These are phyloP conservation scores for Xiphorhynchus erythropygius DNA, from an alignment of 2,797 vertebrate species.

Conservation along the genomic window DNA sequence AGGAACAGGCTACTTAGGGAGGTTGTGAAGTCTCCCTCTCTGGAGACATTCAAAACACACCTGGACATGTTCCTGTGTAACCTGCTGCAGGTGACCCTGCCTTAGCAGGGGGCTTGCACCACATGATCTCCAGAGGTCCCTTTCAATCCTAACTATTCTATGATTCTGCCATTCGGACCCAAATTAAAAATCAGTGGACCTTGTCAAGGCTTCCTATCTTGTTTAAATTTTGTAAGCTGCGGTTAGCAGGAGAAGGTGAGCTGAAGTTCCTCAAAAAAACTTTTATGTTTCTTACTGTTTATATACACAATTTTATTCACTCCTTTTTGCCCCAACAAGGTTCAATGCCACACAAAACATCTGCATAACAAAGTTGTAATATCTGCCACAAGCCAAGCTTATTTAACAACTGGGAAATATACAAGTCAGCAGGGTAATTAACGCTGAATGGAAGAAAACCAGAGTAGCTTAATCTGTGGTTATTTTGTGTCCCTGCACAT, in stretches of 20 bases:
- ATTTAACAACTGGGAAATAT: conserved; percentile 18
- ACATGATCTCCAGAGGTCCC: not conserved
- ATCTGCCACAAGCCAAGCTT: not conserved
- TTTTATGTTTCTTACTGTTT: not conserved
- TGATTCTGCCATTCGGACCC: not conserved
- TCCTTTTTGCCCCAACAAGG: not conserved
- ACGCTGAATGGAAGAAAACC: not conserved
- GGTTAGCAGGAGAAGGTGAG: not conserved
- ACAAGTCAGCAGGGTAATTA: conserved; percentile 21
- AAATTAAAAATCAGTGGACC: not conserved
- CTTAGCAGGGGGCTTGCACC: not conserved
- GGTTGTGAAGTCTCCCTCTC: not conserved
- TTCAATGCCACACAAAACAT: not conserved
- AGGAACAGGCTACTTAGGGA: not conserved
- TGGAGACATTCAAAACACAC: not conserved
- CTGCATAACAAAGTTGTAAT: not conserved
- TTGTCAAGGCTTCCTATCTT: not conserved
- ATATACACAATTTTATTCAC: not conserved
- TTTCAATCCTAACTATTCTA: not conserved
- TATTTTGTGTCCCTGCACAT: not conserved
- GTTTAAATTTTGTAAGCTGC: not conserved
- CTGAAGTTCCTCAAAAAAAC: not conserved
- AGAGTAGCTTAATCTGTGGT: not conserved
- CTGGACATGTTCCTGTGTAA: not conserved
- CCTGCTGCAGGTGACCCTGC: not conserved